Conservation (phyloP, 2,888 invertebrate species). For the Ochropleura plecta region DNA sequence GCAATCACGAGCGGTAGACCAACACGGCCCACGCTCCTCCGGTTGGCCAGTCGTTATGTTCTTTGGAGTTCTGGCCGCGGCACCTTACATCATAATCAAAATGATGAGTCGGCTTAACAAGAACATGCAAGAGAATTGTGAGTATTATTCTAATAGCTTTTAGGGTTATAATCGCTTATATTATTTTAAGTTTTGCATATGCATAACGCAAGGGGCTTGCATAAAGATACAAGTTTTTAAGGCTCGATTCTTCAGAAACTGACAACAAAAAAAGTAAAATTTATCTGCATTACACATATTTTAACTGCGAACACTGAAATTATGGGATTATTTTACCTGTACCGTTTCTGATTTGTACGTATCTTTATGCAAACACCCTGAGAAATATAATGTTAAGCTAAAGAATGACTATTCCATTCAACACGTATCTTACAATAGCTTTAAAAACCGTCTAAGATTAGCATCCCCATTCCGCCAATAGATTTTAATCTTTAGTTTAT, state of each 20-base stretch:
- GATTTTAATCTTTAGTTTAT: slow-evolving; percentile 11
- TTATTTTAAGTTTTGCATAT: too few relatives aligned
- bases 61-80: slow-evolving; percentile 96
- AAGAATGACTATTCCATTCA: not conserved
- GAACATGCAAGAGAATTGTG: slow-evolving; percentile 91
- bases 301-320: not conserved
- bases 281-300: not conserved
- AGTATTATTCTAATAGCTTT: slow-evolving; percentile 68
- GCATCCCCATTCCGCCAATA: slow-evolving; percentile 18
- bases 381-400: not conserved
- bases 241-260: too few relatives aligned
- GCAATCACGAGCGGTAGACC: slow-evolving; percentile 80
- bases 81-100: slow-evolving; percentile 97
- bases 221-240: not conserved
- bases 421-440: slow-evolving; percentile 22
- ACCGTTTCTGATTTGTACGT: not conserved
- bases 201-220: not conserved
- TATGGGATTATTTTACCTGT: not conserved
- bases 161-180: not conserved
- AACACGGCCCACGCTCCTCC: slow-evolving; percentile 83
- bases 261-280: too few relatives aligned
- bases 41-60: slow-evolving; percentile 98
- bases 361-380: not conserved
- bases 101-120: slow-evolving; percentile 91
- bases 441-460: slow-evolving; percentile 21